Base-by-base conservation (phyloP, 2,797 vertebrate species). In the Thaleichthys pacificus region DNA sequence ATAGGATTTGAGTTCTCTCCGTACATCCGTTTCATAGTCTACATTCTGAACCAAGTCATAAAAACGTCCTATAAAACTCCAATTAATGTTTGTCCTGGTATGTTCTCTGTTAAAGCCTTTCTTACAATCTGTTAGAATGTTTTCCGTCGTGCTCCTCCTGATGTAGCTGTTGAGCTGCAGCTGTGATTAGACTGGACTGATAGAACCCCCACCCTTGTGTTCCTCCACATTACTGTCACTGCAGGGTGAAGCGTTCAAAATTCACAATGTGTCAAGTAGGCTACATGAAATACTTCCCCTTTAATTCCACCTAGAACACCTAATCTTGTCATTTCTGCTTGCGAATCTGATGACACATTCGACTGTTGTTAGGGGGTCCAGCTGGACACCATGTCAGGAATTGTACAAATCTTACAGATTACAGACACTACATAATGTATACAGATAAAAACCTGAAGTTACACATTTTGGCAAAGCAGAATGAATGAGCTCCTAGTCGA, bases 151-250 rank as follows among this genome's bases (percentile, higher is more conserved):
- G 24, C 12, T 1, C 62, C 71, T 79, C 75, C 78, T 79, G 82
- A 82, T 76, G 77, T 75, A 75, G 78, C 82, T 80, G 61, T 89
- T 66, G 78, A 77, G 85, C 85, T 86, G 88, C 80, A 86, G 90
- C 89, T 91, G 88, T 84, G 73, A 88, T 80, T 87, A 90, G 81
- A 84, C 81, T 82, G 82, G 81, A 87, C 85, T 76, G 73, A 78
- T 80, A 78, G 82, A 78, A 38, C 66, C 84, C 61, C 54, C 51
- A 61, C 71, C 77, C 74, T 78, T 22, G 73, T 79, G 78, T 86
- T 62, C 28, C 11, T 47, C 42, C 42, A 47, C 42, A 47, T 47
- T 14, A 47, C 9, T 8, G 42, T 47, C 42, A 47, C 19, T 19
- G 1, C 19, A 22, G 56, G 56, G 56, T 21, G 2, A 63, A 7